Base-by-base conservation (phyloP, 2,797 vertebrate species). In the Anguilla anguilla region DNA sequence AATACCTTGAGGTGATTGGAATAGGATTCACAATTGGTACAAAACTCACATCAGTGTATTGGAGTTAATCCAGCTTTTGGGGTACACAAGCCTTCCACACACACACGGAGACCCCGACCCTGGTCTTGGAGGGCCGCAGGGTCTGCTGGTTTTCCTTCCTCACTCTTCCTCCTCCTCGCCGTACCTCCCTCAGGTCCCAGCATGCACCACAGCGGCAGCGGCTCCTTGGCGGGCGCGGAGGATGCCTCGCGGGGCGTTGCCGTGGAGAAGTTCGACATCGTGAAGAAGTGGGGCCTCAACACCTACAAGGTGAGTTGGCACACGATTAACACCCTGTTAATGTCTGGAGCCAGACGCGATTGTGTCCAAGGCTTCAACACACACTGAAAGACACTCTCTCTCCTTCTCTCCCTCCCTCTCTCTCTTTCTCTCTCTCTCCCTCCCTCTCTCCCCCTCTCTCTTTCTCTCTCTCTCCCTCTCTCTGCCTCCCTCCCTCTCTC, bases 251-350 rank as follows among this genome's bases (percentile, higher is more conserved):
- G 98, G 0, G 98, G 98, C 17, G 96, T 99, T 2, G 98, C 98
- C 0, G 98, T 98, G 89, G 98, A 99, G 95, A 99, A 99, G 93
- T 94, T 99, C 55, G 98, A 99, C 94, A 97, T 96, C 0, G 96
- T 99, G 87, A 98, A 98, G 95, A 99, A 98, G 89, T 99, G 98
- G 98, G 97, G 98, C 87, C 98, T 99, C 93, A 99, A 99, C 95
- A 99, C 98, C 0, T 99, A 99, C 91, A 99, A 99, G 97, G 98
- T 99, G 39, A 19, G 6, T 81, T 22, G n/a, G 43, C 43, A 0
- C 10, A 11, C 1, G 61, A n/a, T 22, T 15, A 57, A 4, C 31
- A 39, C 35, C 31, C 13, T 19, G 11, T 6, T 77, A 0, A 22
- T 77, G 35, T 13, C 72, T 5, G 25, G 6, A 28, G n/a, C 0